Evolutionary conservation across 2,888 invertebrate species (phyloP), one percentile per base, ranked within the genome.

Genomic region (Nephrocerus scutellatus): DNA sequence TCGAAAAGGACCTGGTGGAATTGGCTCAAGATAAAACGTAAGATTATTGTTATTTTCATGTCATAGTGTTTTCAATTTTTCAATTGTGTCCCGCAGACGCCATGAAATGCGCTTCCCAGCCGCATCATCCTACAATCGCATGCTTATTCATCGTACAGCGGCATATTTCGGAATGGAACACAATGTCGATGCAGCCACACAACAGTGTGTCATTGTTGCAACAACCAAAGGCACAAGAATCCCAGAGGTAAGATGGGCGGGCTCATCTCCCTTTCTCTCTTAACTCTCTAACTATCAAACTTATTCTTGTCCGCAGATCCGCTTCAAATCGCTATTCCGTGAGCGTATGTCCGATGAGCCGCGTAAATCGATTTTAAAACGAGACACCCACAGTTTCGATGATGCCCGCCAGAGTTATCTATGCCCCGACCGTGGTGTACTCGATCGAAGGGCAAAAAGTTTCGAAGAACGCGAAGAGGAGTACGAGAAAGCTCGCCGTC

Each of bases 111-210:
- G 85, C 56, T 93, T 95, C 70, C 88, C 88, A 13, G 83, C 84
- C 62, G 89, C 92, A 84, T 86, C 91, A 43, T 92, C 93, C 36
- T 96, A 96, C 73, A 91, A 93, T 48, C 79, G 96, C 20, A 92
- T 96, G 93, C 70, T 96, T 54, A 90, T 95, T 2, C 96, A 96
- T 66, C 81, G 95, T 21, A 86, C 89, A 44, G 91, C 95, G 0
- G 84, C 91, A 13, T 87, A 87, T 60, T 95, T 93, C 71, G 91
- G 92, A 39, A 81, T 96, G 75, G 87, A 90, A 38, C 95, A 96
- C 66, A 90, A 91, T 60, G 82, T 93, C 15, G 95, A 95, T 70
- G 78, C 82, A 46, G 75, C 79, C 12, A 89, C 86, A 44, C 76
- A 78, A 54, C 76, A 78, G 54, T 82, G 85, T 36, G 86, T 90